Percentiles rank a stretch among this genome's conserved stretches.
Evolutionary conservation across 2,888 invertebrate species (phyloP).

Genomic region (Agriotes lineatus): DNA sequence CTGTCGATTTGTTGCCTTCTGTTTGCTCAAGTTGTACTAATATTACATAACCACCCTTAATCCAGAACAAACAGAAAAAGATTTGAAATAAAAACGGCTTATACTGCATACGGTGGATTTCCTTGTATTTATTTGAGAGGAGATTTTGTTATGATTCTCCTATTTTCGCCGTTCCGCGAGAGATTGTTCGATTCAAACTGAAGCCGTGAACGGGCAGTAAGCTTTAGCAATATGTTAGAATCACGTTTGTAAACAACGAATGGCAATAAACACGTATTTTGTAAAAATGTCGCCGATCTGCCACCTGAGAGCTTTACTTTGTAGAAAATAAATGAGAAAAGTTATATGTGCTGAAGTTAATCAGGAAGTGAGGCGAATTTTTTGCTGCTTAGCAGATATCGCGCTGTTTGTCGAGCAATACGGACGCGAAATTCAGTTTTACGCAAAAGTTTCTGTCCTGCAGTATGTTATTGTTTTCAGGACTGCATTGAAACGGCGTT

Average conservation of each 20-base stretch:
- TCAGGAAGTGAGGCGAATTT: neutral
- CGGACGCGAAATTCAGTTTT: too few relatives aligned
- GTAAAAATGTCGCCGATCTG: conserved; percentile 14
- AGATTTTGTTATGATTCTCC: conserved; percentile 8
- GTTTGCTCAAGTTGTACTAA: too few relatives aligned
- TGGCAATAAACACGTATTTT: conserved; percentile 21
- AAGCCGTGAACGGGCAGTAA: conserved; percentile 34
- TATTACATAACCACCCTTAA: too few relatives aligned
- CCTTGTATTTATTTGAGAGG: conserved; percentile 6
- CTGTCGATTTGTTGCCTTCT: too few relatives aligned
- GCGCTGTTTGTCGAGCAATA: too few relatives aligned
- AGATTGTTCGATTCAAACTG: conserved; percentile 10
- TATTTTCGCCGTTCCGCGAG: conserved; percentile 5
- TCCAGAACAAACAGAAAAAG: too few relatives aligned
- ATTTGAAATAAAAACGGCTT: neutral
- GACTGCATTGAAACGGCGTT: conserved; percentile 12
- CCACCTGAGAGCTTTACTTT: conserved; percentile 4
- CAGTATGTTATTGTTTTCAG: neutral
- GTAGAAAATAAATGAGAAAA: conserved; percentile 8
- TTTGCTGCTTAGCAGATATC: neutral
- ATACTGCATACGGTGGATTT: neutral
- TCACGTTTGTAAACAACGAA: conserved; percentile 42
- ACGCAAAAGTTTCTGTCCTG: neutral
- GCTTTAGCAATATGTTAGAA: conserved; percentile 35
- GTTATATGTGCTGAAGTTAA: neutral